Base-by-base conservation (phyloP, 2,888 invertebrate species). In the Clistopyga incitator region DNA sequence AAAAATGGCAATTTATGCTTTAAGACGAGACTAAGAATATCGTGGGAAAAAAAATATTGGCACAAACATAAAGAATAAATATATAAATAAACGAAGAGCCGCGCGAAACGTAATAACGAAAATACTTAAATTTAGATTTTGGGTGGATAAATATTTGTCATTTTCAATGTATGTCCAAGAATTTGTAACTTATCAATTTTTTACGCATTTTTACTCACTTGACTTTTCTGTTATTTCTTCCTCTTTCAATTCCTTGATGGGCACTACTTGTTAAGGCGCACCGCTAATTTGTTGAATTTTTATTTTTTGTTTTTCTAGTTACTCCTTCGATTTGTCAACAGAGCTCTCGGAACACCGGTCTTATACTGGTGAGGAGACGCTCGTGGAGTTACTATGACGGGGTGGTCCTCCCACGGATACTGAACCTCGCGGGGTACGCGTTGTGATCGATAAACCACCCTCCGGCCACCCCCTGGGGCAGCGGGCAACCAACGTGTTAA, bases 331-430 rank as follows among this genome's bases (percentile, higher is more conserved):
- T 65, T 70, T 50, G 42, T 65, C 42, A 65, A 56, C 64, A 15
- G 72, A 70, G 52, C 20, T 80, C 74, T 11, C 38, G 38, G 64
- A 11, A 65, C 47, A 72, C 68, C 67, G 61, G 65, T 71, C 23
- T 18, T 61, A n/a, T 29, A 42, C 11, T 47, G 65, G 45, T n/a
- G 71, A 59, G 18, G 20, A 79, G 71, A 50, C 52, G 65, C 77
- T 83, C 72, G 83, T 78, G 81, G 78, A 54, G 42, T 83, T 86
- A 84, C 88, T 87, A 85, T 78, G 86, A 90, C 92, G 89, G 92
- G 90, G 90, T 91, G 91, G 88, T 91, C 91, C 92, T 92, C 90
- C 91, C 91, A 90, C 91, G 90, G 89, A 90, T 88, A 92, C 92
- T 92, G 92, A 92, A 90, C 88, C 86, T 88, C 87, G 85, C 85